Evolutionary conservation across 2,888 invertebrate genomes (phyloP).

Genomic region (Drosophila maculinotata): DNA sequence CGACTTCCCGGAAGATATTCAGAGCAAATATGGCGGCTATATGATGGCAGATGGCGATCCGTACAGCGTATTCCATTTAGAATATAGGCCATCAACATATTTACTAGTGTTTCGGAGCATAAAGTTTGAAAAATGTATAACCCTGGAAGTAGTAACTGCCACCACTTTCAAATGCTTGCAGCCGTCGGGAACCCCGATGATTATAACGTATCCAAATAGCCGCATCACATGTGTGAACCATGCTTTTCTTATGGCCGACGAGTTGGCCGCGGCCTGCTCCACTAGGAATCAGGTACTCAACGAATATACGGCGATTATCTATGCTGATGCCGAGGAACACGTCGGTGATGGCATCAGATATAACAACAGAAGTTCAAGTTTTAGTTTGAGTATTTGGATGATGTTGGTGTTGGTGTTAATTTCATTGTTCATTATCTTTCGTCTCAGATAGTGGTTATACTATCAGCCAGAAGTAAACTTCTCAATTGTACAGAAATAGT

Average conservation of each 20-base stretch:
- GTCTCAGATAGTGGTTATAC: slow-evolving; percentile 5
- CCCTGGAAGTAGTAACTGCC: not conserved
- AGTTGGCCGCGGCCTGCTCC: slow-evolving; percentile 27
- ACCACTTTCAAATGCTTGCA: slow-evolving; percentile 9
- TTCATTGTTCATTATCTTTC: slow-evolving; percentile 6
- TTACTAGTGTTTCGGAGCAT: slow-evolving; percentile 17
- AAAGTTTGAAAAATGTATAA: not conserved
- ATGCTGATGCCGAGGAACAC: slow-evolving; percentile 3
- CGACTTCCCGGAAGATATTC: slow-evolving; percentile 20
- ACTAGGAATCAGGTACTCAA: not conserved
- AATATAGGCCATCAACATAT: not conserved
- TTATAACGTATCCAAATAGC: not conserved
- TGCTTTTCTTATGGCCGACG: slow-evolving; percentile 19
- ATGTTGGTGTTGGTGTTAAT: slow-evolving; percentile 8
- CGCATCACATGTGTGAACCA: slow-evolving; percentile 24
- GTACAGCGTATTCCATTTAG: slow-evolving; percentile 23
- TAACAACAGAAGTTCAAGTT: not conserved
- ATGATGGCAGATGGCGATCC: not conserved
- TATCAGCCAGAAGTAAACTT: no score
- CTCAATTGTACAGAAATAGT: no score
- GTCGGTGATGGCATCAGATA: not conserved
- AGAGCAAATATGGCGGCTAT: slow-evolving; percentile 22
- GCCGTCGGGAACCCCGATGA: not conserved
- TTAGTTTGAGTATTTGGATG: slow-evolving; percentile 10
- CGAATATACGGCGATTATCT: slow-evolving; percentile 21